Evolutionary conservation across 2,797 vertebrate genomes (phyloP).

Genomic region (Chaetodon trifasciatus): DNA sequence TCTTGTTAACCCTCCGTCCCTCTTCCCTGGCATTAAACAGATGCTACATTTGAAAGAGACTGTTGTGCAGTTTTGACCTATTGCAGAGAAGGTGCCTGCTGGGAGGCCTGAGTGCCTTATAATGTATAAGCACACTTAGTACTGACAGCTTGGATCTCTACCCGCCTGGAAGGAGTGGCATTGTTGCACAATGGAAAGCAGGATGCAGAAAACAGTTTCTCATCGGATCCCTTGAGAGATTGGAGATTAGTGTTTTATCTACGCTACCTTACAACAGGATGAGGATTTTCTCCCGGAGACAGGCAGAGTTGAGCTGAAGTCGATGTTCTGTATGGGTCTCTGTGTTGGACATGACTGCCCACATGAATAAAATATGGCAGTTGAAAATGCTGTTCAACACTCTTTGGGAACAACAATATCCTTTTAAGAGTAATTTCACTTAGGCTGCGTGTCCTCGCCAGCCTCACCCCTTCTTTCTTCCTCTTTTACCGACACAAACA

Average conservation of each 20-base stretch:
- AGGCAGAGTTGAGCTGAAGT: slow-evolving; percentile 54
- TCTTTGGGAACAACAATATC: slow-evolving; percentile 75
- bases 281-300: slow-evolving; percentile 52
- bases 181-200: slow-evolving; percentile 53
- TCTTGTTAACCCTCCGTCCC: slow-evolving; percentile 36
- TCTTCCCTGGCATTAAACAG: slow-evolving; percentile 49
- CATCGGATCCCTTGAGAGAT: slow-evolving; percentile 64
- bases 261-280: slow-evolving; percentile 55
- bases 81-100: slow-evolving; percentile 37
- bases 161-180: slow-evolving; percentile 46
- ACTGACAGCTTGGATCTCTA: slow-evolving; percentile 40
- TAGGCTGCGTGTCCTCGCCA: slow-evolving; percentile 49
- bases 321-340: slow-evolving; percentile 49
- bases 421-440: slow-evolving; percentile 80
- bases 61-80: slow-evolving; percentile 63
- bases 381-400: slow-evolving; percentile 68
- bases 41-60: slow-evolving; percentile 46
- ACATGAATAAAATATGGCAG: slow-evolving; percentile 77
- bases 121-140: slow-evolving; percentile 64
- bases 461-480: slow-evolving; percentile 40
- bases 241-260: slow-evolving; percentile 66
- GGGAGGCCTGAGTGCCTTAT: slow-evolving; percentile 58
- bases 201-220: slow-evolving; percentile 66
- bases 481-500: slow-evolving; percentile 68
- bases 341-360: slow-evolving; percentile 62